Conservation (phyloP, 2,113 vertebrate genomes). For the Oenanthe oenanthe region DNA sequence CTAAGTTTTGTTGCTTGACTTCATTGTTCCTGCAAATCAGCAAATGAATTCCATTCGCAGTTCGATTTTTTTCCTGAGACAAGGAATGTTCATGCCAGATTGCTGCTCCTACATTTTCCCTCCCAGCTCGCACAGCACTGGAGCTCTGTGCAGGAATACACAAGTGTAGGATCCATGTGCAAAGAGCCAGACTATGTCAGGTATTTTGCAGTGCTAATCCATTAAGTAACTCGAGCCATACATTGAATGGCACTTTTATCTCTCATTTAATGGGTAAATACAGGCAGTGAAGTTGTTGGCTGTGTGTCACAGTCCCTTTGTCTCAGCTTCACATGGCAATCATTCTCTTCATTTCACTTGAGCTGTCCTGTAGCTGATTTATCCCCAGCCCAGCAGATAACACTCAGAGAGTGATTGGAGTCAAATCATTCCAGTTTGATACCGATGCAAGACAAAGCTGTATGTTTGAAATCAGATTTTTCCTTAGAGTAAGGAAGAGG, state of each 20-base stretch:
- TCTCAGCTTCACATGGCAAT: background rate
- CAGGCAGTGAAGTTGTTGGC: background rate
- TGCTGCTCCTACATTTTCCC: background rate
- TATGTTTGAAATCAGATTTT: background rate
- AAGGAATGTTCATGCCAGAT: slow-evolving; percentile 8
- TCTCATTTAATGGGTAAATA: background rate
- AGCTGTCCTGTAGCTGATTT: background rate
- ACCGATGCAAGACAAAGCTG: background rate
- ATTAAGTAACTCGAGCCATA: background rate
- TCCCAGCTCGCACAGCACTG: background rate
- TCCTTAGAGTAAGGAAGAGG: background rate
- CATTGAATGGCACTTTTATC: background rate
- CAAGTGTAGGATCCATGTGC: background rate
- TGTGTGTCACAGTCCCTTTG: background rate
- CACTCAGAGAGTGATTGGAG: background rate
- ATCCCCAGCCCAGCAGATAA: background rate
- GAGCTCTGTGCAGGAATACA: background rate
- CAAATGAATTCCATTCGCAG: slow-evolving; percentile 44
- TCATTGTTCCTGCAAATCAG: slow-evolving; percentile 52
- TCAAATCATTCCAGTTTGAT: background rate
- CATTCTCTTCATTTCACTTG: background rate
- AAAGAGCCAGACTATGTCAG: background rate
- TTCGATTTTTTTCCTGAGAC: background rate
- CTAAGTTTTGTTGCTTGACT: slow-evolving; percentile 44
- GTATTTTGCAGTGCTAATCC: background rate